Base-by-base conservation (phyloP, 92 coral and sea anemone genomes). In the Porites divaricata region DNA sequence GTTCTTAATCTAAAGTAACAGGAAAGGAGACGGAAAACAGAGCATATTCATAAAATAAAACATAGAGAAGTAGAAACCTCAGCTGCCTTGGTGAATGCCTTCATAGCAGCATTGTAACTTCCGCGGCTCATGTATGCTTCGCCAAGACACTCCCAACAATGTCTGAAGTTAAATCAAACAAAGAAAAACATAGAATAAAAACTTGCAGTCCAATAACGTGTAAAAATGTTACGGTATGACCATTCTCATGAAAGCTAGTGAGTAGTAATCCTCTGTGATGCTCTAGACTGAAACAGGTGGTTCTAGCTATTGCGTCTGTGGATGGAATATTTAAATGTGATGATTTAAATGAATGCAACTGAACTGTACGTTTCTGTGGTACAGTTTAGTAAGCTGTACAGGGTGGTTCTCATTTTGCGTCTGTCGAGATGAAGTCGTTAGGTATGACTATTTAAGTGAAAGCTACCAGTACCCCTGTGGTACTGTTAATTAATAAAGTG, bases 41-140 rank as follows among this genome's bases (percentile, higher is more conserved):
- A 0, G 45, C 7, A 35, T 35, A 4, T 35, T 35, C 45, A 35
- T 3, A 35, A 35, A 35, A 35, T 35, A 35, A 35, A 35, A 4
- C 45, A 35, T 4, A 11, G 17, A 7, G n/a, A 17, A 4, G 23
- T 7, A 35, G 72, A 15, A 57, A 94, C 99, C 98, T 96, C 96
- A 54, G 95, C 21, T 11, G 99, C 96, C 58, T 93, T 87, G 15
- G 95, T 83, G 83, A 96, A 96, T 2, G 99, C 91, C 62, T 93
- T 95, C 75, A 96, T 87, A 19, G 99, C 98, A 19, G 99, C 93
- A 61, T 88, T 94, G 88, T 92, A 94, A 88, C 99, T 96, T 52
- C 98, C 98, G n/a, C 98, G 92, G 67, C 98, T 92, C 91, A 95
- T 91, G 90, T 96, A 96, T 1, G 98, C 98, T 86, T 96, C 99